A percentile compares a stretch with the other conserved stretches of the same genome.
phyloP scores from a whole-genome alignment of 2,888 invertebrate species.

The Ditylenchus weischeri region DNA sequence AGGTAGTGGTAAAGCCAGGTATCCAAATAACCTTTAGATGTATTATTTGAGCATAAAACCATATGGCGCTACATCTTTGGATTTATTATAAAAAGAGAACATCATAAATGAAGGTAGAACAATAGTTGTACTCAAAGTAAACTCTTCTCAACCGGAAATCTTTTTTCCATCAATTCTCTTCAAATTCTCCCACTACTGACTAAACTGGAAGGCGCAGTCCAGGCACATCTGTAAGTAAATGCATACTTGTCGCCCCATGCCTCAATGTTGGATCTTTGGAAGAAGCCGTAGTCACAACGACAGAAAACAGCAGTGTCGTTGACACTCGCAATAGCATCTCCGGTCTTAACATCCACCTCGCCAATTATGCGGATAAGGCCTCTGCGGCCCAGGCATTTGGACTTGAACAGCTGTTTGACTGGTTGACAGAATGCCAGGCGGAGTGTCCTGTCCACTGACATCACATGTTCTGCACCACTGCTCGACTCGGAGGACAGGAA shows the following conservation, averaged over 20 bases:
- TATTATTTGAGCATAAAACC: no score
- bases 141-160: no score
- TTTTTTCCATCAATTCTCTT: no score
- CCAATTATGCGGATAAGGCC: slow-evolving; percentile 29
- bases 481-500: slow-evolving; percentile 14
- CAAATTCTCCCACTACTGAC: no score
- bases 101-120: no score
- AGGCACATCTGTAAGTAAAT: slow-evolving; percentile 26
- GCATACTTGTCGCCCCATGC: slow-evolving; percentile 29
- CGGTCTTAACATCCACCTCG: slow-evolving; percentile 25
- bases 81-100: no score
- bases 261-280: slow-evolving; percentile 24
- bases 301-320: slow-evolving; percentile 31
- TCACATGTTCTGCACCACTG: slow-evolving; percentile 13
- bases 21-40: no score
- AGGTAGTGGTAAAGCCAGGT: no score
- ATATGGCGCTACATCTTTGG: no score
- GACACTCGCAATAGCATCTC: slow-evolving; percentile 26
- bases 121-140: no score
- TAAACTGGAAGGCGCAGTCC: neutral
- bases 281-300: slow-evolving; percentile 17
- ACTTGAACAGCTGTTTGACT: slow-evolving; percentile 15
- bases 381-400: slow-evolving; percentile 23
- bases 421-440: slow-evolving; percentile 30
- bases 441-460: slow-evolving; percentile 23